A percentile compares a stretch with the other conserved stretches of the same genome.
These are phyloP conservation scores for Dipodomys ordii DNA, from an alignment of 2,113 vertebrate genomes.

Conservation along the genomic window DNA sequence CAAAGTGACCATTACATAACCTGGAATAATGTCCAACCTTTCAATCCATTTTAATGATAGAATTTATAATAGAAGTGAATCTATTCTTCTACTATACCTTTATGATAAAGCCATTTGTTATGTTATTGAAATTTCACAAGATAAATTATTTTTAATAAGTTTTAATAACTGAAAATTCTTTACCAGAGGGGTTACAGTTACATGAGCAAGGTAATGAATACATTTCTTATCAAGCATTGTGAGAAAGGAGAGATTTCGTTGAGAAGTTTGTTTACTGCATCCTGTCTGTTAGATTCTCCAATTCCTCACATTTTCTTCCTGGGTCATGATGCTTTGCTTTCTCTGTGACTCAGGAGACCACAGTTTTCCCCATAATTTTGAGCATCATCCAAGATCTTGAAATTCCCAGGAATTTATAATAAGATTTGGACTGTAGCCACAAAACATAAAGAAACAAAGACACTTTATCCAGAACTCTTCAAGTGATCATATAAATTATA, in stretches of 20 bases:
- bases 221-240: background rate
- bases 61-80: background rate
- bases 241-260: background rate
- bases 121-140: background rate
- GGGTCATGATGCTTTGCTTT: background rate
- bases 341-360: background rate
- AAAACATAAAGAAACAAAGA: background rate
- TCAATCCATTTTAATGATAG: slow-evolving; percentile 1
- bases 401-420: background rate
- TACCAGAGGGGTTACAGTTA: too few species aligned
- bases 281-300: rapidly evolving
- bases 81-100: background rate
- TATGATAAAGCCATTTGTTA: background rate
- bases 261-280: background rate
- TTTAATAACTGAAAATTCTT: too few species aligned
- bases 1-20: background rate
- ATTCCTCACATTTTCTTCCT: background rate
- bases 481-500: background rate
- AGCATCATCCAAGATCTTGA: rapidly evolving
- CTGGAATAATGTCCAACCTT: background rate
- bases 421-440: background rate
- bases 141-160: background rate
- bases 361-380: background rate
- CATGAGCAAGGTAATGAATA: too few species aligned
- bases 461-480: background rate